Base-by-base conservation (phyloP, 1,140 invertebrate genomes). In the Cotesia vestalis region DNA sequence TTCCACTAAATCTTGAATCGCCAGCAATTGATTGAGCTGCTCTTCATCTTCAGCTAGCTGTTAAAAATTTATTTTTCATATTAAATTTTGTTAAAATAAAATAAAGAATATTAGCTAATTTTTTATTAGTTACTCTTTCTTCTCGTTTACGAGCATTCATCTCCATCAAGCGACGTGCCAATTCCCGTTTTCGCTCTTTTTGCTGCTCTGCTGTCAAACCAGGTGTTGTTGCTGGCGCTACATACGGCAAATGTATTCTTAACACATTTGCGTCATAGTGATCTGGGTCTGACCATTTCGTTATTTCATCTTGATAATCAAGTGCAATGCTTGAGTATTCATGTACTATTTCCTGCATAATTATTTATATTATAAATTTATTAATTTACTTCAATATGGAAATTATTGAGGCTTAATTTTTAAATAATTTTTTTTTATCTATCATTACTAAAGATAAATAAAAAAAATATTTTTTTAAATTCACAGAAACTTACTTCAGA, bases 21-120 rank as follows among this genome's bases (percentile, higher is more conserved):
- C 90, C 66, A 94, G 84, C 27, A 97, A 85, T 73, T 95, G 91
- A 79, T 92, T 91, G 17, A 97, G 83, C 80, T 94, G 93, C 78
- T 96, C 94, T 83, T 97, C 95, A 83, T 97, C 95, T 86, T 95
- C 94, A 40, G 91, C 91, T 12, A 96, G 84, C 90, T 92, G 75
- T 46, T 84, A 68, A 61, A 66, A 63, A 8, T 71, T 59, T 67
- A 55, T 63, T 40, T 35, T 38, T n/a, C 3, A 8, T 11, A 4
- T 34, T 38, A 36, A 27, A 27, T 27, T 6, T 4, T 64, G 55
- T 11, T 11, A 51, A 63, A 64, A 59, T 62, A 46, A 14, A 60
- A 11, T 60, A 1, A 20, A 4, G 8, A 60, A 17, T 20, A 60
- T 4, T 12, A 36, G 4, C 36, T 20, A 3, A 14, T 68, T 3